Evolutionary conservation across 2,888 invertebrate species (phyloP), one percentile per base, ranked within the genome.

Genomic region (Macrostomum cliftonense): DNA sequence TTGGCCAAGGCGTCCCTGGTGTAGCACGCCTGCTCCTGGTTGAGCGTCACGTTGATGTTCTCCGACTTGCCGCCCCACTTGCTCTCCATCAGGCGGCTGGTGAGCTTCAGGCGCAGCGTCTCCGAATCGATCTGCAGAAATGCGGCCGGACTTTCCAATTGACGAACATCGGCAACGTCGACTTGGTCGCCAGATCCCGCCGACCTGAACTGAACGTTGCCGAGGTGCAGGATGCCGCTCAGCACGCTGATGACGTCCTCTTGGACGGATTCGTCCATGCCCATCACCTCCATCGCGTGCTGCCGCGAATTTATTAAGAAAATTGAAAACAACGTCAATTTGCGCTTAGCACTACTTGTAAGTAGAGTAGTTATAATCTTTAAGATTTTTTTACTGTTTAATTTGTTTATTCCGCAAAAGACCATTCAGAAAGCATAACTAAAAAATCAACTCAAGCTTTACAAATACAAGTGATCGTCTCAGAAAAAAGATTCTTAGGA

Each of bases 61-160:
- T 79, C 79, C 12, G 75, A 73, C 57, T 77, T 74, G 28, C 72
- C 73, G 45, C 79, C 79, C 78, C 79, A 79, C 67, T 78, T 78
- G 52, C 76, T 76, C 61, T 79, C 79, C 71, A 79, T 77, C 52
- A 74, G 70, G 19, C 78, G 72, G 47, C 77, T 77, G 13, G 74
- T 75, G 55, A 79, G 61, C 62, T 79, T 79, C 52, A 69, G 69
- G 47, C 73, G 71, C 54, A 79, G 66, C 45, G 73, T 64, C 11
- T 75, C 74, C 14, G 70, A 59, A 38, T 75, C 72, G 37, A 80
- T 72, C 45, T 76, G 76, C 50, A 79, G 70, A 46, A 79, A 69
- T 58, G 71, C 75, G 1, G 78, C 74, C 21, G 79, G 79, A 59
- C 75, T 79, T 47, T 73, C 74, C 45, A 79, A 28, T 16, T 51